Base-by-base conservation (phyloP, 2,113 vertebrate species). In the Chloropsis cyanopogon region DNA sequence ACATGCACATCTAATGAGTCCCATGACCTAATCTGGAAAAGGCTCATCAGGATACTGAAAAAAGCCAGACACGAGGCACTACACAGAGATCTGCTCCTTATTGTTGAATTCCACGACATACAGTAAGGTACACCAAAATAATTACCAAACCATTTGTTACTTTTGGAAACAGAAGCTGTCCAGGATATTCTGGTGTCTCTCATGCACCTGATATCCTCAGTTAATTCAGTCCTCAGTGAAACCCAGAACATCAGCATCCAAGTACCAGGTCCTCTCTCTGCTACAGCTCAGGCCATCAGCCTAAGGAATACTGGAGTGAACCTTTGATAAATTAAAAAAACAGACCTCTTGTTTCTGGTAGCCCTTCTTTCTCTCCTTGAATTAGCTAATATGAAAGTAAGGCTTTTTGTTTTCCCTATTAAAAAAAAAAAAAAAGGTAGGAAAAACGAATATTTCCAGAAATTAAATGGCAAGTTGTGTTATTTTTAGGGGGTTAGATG, bases 401-500 rank as follows among this genome's bases (percentile, higher is more conserved):
- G 28, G 8, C 7, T 52, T 93, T 92, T 96, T 90, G 71, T 94
- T 90, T 96, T 76, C 26, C 24, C 25, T 50, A 39, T 69, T 14
- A 2, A 66, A 37, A 61, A 68, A 44, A 24, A 23, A 19, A 28
- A 82, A 70, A 59, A 41, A 46, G 1, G n/a, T 21, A 66, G 17
- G 5, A 68, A 88, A 96, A 97, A 92, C 0, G 5, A 82, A 94
- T 88, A 82, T 96, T 90, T 97, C 88, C 86, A 94, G 95, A 96
- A 92, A 97, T 95, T 95, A 97, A 97, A 95, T 89, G 87, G 93
- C 93, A 94, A 92, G 70, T 86, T 89, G 91, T 95, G 85, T 97
- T 97, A 97, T 97, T 97, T 97, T 97, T 95, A 97, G 96, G 94
- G 94, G 76, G 75, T 92, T 81, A 82, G 94, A 94, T 96, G 95